Base-by-base conservation (phyloP, 2,113 vertebrate genomes). In the Oceanites oceanicus region DNA sequence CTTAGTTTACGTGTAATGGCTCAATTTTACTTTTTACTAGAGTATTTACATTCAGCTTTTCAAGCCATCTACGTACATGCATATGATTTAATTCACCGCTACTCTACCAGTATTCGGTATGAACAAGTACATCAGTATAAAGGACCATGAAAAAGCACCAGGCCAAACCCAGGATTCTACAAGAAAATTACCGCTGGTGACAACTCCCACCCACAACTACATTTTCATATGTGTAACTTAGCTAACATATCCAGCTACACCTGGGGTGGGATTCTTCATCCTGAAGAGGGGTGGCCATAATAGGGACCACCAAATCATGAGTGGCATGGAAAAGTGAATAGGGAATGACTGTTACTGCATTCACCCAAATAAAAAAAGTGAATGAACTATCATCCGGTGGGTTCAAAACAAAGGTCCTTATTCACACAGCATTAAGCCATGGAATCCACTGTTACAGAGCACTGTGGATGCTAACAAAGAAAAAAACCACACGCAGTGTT, bases 321-420 rank as follows among this genome's bases (percentile, higher is more conserved):
- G 42, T 3, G 4, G 7, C 29, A 29, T 3, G 23, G 36, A 19
- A 67, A 68, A 74, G 30, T 1, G 4, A 61, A n/a, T 4, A 45
- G 42, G 13, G 42, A 74, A n/a, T 12, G 38, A 49, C 16, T 36
- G 36, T 23, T 40, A 36, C 23, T 38, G 70, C 50, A 44, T 15
- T 50, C 44, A 30, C 23, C 42, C 52, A 42, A 66, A 49, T 7
- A 78, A 16, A 2, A 40, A 23, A 7, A 88, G 59, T 10, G 42
- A 79, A 63, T 23, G 55, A 92, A 77, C 68, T 27, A 52, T 20
- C 63, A 73, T 8, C 18, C 9, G 1, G 81, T 19, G 12, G 7
- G 26, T n/a, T 85, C 86, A 56, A 73, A 87, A 96, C 70, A 94
- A 92, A 76, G 44, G 13, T 82, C 34, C n/a, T 95, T 53, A 63